Conservation (phyloP, 2,797 vertebrate species). For the Mionectes olivaceus region DNA sequence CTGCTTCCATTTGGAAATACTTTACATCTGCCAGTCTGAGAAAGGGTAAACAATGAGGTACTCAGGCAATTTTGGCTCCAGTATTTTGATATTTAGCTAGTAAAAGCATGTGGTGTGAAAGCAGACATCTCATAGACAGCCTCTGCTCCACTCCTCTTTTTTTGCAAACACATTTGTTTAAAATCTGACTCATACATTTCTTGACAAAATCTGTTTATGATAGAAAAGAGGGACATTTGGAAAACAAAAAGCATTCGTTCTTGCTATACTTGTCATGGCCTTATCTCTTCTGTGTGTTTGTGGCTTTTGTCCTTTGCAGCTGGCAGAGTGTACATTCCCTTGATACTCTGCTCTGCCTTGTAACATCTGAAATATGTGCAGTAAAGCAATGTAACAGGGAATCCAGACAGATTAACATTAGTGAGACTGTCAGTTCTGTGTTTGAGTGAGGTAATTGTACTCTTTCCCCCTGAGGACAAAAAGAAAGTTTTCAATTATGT, state of each 20-base stretch:
- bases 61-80: not conserved
- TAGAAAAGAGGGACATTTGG: not conserved
- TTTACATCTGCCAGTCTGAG: slow-evolving; percentile 17
- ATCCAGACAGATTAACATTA: not conserved
- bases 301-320: not conserved
- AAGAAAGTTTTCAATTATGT: not conserved
- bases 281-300: not conserved
- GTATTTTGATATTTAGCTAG: not conserved
- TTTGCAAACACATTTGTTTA: not conserved
- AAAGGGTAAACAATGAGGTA: slow-evolving; percentile 36
- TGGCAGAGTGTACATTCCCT: not conserved
- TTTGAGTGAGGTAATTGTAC: not conserved
- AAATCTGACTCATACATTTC: not conserved
- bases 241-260: not conserved
- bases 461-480: not conserved
- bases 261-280: not conserved
- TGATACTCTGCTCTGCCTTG: not conserved
- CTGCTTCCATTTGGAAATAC: slow-evolving; percentile 26
- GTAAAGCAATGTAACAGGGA: not conserved
- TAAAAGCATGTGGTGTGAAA: not conserved
- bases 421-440: not conserved
- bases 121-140: not conserved
- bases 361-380: not conserved
- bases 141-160: not conserved
- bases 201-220: not conserved